A percentile compares a stretch with the other conserved stretches of the same genome.
These are phyloP conservation scores for Palloptera scutellata DNA, from an alignment of 2,888 invertebrate species.

Conservation along the genomic window DNA sequence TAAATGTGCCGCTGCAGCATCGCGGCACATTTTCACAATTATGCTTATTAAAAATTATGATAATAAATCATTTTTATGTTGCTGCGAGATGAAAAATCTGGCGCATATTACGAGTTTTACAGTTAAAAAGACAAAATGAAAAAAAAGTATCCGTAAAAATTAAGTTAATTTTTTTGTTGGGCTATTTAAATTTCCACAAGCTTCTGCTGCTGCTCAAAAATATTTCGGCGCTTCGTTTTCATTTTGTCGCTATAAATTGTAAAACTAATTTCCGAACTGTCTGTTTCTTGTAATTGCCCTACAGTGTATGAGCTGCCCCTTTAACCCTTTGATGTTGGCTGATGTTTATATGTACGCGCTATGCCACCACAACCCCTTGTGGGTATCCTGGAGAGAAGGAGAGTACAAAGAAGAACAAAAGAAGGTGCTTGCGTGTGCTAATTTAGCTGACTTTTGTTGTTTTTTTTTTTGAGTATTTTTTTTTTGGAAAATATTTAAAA, in stretches of 20 bases:
- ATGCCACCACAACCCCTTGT: slow-evolving; percentile 34
- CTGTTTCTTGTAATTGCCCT: slow-evolving; percentile 28
- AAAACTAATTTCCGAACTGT: slow-evolving; percentile 54
- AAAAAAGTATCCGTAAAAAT: slow-evolving; percentile 11
- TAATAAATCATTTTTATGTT: slow-evolving; percentile 60
- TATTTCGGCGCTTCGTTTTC: slow-evolving; percentile 19
- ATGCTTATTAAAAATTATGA: slow-evolving; percentile 52
- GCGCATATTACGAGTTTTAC: not conserved
- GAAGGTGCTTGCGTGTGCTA: slow-evolving; percentile 38
- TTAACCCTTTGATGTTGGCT: slow-evolving; percentile 39
- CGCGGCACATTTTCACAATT: slow-evolving; percentile 43
- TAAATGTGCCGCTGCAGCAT: too few relatives aligned
- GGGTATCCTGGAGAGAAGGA: slow-evolving; percentile 18
- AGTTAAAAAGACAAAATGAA: not conserved
- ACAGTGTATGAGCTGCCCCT: slow-evolving; percentile 16
- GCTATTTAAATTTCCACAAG: not conserved
- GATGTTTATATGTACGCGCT: not conserved
- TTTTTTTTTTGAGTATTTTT: slow-evolving; percentile 18
- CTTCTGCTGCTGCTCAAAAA: not conserved
- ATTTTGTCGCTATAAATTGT: slow-evolving; percentile 53
- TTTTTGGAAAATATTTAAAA: slow-evolving; percentile 23
- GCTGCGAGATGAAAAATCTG: slow-evolving; percentile 14
- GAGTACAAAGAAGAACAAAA: slow-evolving; percentile 19
- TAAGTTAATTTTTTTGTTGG: slow-evolving; percentile 16
- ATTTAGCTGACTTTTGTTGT: slow-evolving; percentile 33